These are phyloP conservation scores for Asbolus verrucosus DNA, from an alignment of 1,140 invertebrate species.

Conservation along the genomic window DNA sequence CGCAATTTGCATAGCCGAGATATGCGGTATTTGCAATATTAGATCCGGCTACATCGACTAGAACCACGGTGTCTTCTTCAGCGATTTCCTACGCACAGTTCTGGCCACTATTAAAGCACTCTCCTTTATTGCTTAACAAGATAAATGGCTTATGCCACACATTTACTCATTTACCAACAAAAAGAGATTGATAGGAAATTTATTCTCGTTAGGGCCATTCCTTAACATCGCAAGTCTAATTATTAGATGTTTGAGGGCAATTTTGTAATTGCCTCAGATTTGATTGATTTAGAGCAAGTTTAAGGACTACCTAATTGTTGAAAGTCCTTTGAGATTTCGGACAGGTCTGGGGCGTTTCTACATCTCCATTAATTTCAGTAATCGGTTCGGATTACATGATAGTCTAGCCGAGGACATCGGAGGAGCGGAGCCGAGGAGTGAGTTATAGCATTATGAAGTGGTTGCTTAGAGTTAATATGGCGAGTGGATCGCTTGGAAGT, in stretches of 20 bases:
- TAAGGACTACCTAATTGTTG: slow-evolving; percentile 41
- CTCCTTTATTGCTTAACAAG: slow-evolving; percentile 37
- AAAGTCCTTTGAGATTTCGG: slow-evolving; percentile 41
- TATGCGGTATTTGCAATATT: slow-evolving; percentile 39
- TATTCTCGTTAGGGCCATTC: slow-evolving; percentile 21
- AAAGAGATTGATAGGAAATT: slow-evolving; percentile 38
- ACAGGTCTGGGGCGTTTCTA: slow-evolving; percentile 42
- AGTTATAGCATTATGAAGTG: slow-evolving; percentile 30
- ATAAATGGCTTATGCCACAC: slow-evolving; percentile 38
- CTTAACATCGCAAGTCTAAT: slow-evolving; percentile 12
- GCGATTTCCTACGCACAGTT: slow-evolving; percentile 26
- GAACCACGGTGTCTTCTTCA: slow-evolving; percentile 18
- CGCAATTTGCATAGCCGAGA: slow-evolving; percentile 31
- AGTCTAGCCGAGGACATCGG: slow-evolving; percentile 30
- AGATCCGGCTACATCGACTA: slow-evolving; percentile 13
- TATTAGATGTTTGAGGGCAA: slow-evolving; percentile 19
- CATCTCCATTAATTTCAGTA: slow-evolving; percentile 44
- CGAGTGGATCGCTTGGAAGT: slow-evolving; percentile 3
- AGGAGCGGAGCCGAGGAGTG: slow-evolving; percentile 32
- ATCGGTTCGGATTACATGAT: slow-evolving; percentile 39
- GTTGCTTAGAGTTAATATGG: slow-evolving; percentile 13
- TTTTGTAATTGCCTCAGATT: slow-evolving; percentile 32
- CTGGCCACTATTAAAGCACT: slow-evolving; percentile 32
- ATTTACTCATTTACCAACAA: slow-evolving; percentile 38
- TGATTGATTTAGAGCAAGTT: slow-evolving; percentile 38